Conservation (phyloP, 2,113 vertebrate species). For the Agelaius phoeniceus region DNA sequence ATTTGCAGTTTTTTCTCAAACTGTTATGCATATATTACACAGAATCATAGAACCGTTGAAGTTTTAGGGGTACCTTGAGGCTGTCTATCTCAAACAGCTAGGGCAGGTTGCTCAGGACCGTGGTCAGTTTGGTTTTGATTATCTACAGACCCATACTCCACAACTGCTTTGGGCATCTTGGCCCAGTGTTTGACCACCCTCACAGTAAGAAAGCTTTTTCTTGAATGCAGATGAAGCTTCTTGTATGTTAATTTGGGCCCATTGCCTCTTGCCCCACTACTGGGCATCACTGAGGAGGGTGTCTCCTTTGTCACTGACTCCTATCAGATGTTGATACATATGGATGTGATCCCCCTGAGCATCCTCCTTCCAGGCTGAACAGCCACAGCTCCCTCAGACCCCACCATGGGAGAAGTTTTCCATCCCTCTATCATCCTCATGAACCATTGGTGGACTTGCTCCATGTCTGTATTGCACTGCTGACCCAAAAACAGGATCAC, state of each 20-base stretch:
- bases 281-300: neutral
- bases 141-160: neutral
- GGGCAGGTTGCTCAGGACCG: neutral
- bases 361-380: neutral
- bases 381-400: neutral
- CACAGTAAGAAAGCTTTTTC: neutral
- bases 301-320: neutral
- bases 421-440: neutral
- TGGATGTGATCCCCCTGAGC: neutral
- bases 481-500: neutral
- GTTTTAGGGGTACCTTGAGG: neutral
- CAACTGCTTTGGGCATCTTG: neutral
- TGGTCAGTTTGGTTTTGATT: neutral
- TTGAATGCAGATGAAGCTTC: neutral
- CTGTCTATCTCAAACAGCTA: neutral
- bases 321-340: neutral
- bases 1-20: neutral
- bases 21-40: neutral
- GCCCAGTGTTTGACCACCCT: neutral
- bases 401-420: neutral
- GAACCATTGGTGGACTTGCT: neutral
- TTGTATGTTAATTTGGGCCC: neutral
- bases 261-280: neutral
- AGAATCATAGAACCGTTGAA: neutral
- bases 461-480: neutral